Evolutionary conservation across 2,113 vertebrate species (phyloP).

Genomic region (Chunga burmeisteri): DNA sequence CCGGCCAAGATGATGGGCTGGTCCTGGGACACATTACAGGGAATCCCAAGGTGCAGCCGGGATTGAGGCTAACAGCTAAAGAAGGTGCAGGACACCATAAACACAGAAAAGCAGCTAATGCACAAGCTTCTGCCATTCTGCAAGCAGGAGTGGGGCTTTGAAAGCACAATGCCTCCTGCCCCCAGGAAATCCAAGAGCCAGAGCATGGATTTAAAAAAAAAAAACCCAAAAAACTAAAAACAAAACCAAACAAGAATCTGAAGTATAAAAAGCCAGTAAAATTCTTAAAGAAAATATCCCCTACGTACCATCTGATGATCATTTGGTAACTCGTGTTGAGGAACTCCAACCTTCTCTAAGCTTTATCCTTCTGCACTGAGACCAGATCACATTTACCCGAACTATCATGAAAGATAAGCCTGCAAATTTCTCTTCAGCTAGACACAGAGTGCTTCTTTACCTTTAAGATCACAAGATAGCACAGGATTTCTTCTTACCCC

Average conservation of each 20-base stretch:
- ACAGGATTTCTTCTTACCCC: background rate
- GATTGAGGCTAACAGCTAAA: background rate
- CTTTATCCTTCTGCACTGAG: background rate
- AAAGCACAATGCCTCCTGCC: background rate
- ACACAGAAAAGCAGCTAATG: background rate
- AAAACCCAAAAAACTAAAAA: background rate
- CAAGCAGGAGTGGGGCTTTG: background rate
- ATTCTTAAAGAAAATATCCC: background rate
- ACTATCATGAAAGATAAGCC: accelerated
- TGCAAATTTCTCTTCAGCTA: background rate
- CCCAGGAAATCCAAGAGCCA: background rate
- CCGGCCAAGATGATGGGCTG: background rate
- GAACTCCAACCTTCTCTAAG: background rate
- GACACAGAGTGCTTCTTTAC: background rate
- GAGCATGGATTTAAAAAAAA: no score
- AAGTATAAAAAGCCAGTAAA: background rate
- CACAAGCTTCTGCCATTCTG: background rate
- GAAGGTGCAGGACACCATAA: background rate
- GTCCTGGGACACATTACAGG: accelerated
- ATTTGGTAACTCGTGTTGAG: background rate
- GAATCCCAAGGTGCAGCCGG: background rate
- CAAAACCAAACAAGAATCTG: background rate
- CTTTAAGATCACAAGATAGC: background rate
- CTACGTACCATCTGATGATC: background rate
- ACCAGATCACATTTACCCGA: background rate